phyloP scores from a whole-genome alignment of 2,888 invertebrate genomes.

The Dorcus hopei region DNA sequence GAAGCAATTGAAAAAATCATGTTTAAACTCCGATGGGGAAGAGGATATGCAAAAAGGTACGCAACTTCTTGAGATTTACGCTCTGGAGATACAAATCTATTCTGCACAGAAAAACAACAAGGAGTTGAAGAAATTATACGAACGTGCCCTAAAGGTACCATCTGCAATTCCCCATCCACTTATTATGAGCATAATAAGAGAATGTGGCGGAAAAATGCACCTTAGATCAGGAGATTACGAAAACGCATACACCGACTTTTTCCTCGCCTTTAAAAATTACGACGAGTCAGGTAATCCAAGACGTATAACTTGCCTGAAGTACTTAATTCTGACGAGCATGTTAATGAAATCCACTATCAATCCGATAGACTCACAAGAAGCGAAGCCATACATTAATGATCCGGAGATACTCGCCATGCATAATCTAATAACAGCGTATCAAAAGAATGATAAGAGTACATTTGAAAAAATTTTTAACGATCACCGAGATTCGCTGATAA shows the following conservation, averaged over 20 bases:
- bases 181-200: slow-evolving; percentile 97
- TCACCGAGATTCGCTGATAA: slow-evolving; percentile 65
- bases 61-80: slow-evolving; percentile 96
- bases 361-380: slow-evolving; percentile 99
- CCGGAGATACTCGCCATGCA: slow-evolving; percentile 99
- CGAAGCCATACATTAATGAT: slow-evolving; percentile 98
- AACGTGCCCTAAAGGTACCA: slow-evolving; percentile 95
- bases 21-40: slow-evolving; percentile 93
- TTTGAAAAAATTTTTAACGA: slow-evolving; percentile 90
- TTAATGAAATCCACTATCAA: slow-evolving; percentile 98
- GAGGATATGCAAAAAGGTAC: slow-evolving; percentile 96
- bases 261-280: slow-evolving; percentile 99
- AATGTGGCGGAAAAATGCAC: slow-evolving; percentile 99
- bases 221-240: slow-evolving; percentile 96
- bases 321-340: slow-evolving; percentile 97
- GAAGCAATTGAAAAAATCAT: slow-evolving; percentile 93
- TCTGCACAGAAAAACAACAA: slow-evolving; percentile 99
- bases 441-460: slow-evolving; percentile 94
- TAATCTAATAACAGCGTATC: slow-evolving; percentile 92
- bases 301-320: slow-evolving; percentile 94
- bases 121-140: slow-evolving; percentile 91
- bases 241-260: slow-evolving; percentile 98
- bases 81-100: slow-evolving; percentile 99
- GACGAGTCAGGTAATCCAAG: slow-evolving; percentile 97
- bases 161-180: slow-evolving; percentile 99